Base-by-base conservation (phyloP, 53 echinoderm and acorn worm species). In the Hippasteria phrygiana region DNA sequence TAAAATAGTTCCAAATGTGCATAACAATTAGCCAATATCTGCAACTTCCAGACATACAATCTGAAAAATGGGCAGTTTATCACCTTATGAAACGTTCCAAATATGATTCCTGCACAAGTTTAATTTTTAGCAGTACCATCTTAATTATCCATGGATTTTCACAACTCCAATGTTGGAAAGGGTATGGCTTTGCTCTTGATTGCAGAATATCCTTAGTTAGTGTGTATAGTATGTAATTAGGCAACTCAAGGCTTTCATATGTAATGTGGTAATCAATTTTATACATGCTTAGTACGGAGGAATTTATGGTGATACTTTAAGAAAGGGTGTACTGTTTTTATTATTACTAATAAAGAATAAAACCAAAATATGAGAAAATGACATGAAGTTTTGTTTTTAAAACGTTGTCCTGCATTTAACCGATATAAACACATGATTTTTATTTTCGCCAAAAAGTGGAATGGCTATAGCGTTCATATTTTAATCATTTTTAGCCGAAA, bases 251-350 rank as follows among this genome's bases (percentile, higher is more conserved):
- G 55, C 77, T 77, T 78, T 78, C 56, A 18, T 78, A 59, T 77
- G 51, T 75, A 75, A 40, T 66, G 67, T 34, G 67, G 62, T 78
- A 78, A 55, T 78, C 62, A 55, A n/a, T 78, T 78, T 78, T 62
- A 56, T 78, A 78, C 78, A 48, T 22, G 36, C 62, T 5, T 76
- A 37, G n/a, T 20, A 75, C 4, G 78, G 62, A 62, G 56, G n/a
- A 78, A 59, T 78, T 38, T 78, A 78, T 62, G 59, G 55, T 56
- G 55, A 42, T 56, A 78, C 39, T 62, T 12, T 18, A 78, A 38
- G 3, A 37, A n/a, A 76, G 76, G 77, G 55, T 77, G 55, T 47
- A 74, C 32, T 76, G 76, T 56, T 78, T 56, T 78, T 78, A 55
- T 78, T 78, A 55, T 76, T 76, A 76, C 76, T 50, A 34, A 76